Conservation (phyloP, 2,113 vertebrate genomes). For the Rattus rattus region DNA sequence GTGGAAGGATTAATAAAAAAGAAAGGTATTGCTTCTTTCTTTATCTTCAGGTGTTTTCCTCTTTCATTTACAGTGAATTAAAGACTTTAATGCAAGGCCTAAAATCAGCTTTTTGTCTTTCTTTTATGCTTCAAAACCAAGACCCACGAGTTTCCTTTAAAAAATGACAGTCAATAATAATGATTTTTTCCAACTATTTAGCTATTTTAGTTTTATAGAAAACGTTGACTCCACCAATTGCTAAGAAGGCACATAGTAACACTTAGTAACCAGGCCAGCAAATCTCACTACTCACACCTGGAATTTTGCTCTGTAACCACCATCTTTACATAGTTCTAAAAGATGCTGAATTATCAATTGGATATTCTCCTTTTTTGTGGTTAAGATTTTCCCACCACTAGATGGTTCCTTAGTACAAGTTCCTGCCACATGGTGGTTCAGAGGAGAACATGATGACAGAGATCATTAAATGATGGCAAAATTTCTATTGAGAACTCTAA, state of each 20-base stretch:
- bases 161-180: background rate
- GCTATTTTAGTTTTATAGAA: background rate
- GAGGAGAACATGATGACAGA: background rate
- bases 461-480: background rate
- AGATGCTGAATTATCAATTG: background rate
- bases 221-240: background rate
- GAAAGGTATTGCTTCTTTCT: background rate
- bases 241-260: background rate
- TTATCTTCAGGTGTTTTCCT: background rate
- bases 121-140: slow-evolving; percentile 16
- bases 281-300: background rate
- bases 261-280: background rate
- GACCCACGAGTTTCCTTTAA: background rate
- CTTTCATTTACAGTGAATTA: background rate
- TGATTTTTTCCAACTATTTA: background rate
- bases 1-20: too few relatives aligned
- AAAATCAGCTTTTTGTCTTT: background rate
- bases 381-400: background rate
- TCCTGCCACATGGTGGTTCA: background rate
- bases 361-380: background rate
- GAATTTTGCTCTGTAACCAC: background rate
- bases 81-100: background rate
- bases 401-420: slow-evolving; percentile 2
- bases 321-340: background rate
- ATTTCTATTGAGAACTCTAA: background rate